Percentiles rank a stretch among this genome's conserved stretches.
Conservation (phyloP, 2,888 invertebrate genomes). For the Caenorhabditis uteleia region DNA sequence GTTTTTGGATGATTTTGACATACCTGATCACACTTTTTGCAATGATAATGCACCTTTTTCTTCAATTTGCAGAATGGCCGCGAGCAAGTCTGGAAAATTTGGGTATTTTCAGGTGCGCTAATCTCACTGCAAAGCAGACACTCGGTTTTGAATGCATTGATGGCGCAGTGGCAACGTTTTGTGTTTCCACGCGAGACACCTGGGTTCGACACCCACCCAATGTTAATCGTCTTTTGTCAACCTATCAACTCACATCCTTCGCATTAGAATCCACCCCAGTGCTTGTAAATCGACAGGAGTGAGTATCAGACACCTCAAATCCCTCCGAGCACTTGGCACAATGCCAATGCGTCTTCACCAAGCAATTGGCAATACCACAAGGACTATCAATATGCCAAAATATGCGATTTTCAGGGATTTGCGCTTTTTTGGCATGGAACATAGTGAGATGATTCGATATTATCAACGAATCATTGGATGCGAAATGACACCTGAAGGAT, state of each 20-base stretch:
- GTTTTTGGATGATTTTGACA: no score
- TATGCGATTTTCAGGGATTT: conserved; percentile 2
- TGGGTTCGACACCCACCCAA: no score
- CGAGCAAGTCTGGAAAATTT: conserved; percentile 33
- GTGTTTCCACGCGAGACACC: no score
- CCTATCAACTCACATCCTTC: conserved; percentile 11
- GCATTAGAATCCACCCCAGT: background rate
- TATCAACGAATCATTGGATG: background rate
- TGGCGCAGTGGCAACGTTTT: no score
- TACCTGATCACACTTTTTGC: conserved; percentile 50
- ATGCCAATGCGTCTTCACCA: conserved; percentile 50
- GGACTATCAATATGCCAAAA: background rate
- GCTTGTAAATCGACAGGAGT: background rate
- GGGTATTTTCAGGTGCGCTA: background rate
- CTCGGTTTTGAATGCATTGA: no score
- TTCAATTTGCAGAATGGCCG: conserved; percentile 56
- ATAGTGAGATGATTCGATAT: conserved; percentile 2
- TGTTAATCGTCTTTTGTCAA: background rate
- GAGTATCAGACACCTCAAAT: background rate
- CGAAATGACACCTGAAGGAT: background rate
- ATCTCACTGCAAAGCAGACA: background rate
- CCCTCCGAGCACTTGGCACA: conserved; percentile 31
- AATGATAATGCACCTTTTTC: conserved; percentile 55
- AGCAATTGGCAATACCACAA: no score
- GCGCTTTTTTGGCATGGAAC: background rate